Evolutionary conservation across 2,797 vertebrate genomes (phyloP).

Genomic region (Esox masquinongy): DNA sequence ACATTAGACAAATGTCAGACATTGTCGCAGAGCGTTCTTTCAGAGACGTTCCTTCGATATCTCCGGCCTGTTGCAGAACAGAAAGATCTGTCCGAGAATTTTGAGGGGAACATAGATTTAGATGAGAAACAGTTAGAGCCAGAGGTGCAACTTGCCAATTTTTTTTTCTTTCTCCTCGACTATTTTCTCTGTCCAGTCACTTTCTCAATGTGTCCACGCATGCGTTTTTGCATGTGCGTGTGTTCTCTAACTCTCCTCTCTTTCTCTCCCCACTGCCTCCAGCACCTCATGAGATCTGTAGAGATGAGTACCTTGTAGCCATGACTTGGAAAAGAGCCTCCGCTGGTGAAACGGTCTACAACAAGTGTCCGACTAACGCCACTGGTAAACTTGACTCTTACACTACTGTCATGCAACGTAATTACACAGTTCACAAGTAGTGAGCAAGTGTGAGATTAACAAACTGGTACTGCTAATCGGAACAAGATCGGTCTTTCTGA

Average conservation of each 20-base stretch:
- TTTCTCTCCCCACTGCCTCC: conserved; percentile 29
- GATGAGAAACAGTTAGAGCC: conserved; percentile 22
- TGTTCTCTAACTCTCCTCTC: conserved; percentile 18
- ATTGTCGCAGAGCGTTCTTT: conserved; percentile 38
- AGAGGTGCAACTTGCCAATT: conserved; percentile 29
- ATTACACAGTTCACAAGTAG: conserved; percentile 72
- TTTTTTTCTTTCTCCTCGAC: neutral
- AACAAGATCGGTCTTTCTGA: neutral
- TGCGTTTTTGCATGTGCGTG: neutral
- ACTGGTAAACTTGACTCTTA: conserved; percentile 75
- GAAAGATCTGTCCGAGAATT: conserved; percentile 56
- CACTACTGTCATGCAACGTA: neutral
- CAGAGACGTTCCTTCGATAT: conserved; percentile 53
- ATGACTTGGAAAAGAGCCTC: conserved; percentile 96
- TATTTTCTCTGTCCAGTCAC: conserved; percentile 7
- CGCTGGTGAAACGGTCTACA: conserved; percentile 93
- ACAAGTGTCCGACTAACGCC: conserved; percentile 96
- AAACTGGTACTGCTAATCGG: neutral
- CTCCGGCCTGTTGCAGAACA: conserved; percentile 48
- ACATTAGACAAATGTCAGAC: conserved; percentile 59
- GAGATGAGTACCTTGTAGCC: conserved; percentile 86
- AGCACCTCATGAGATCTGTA: conserved; percentile 96
- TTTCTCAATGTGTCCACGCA: conserved; percentile 5
- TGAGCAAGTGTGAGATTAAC: conserved; percentile 96
- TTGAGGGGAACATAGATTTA: conserved; percentile 37